Base-by-base conservation (phyloP, 2,797 vertebrate species). In the Mallotus villosus region DNA sequence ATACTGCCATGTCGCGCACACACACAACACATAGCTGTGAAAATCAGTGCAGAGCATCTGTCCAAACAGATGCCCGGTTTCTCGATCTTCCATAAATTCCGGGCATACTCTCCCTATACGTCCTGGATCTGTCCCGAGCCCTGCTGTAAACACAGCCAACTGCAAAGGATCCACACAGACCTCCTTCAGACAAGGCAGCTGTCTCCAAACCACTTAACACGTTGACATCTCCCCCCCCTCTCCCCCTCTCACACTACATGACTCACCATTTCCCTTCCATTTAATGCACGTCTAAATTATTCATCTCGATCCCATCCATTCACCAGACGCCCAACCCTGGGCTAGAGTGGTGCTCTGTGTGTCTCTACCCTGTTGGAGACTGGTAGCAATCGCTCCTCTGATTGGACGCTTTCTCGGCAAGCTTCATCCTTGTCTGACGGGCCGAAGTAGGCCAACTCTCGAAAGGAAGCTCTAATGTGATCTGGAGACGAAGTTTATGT, bases 271-370 rank as follows among this genome's bases (percentile, higher is more conserved):
- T 17, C 77, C 80, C 81, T 78, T 74, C 73, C 74, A 63, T 87
- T 83, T 86, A 87, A 89, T 85, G 83, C 78, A 79, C 68, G 58
- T 66, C 70, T 92, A 74, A 91, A 93, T 91, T 85, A 93, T 91
- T 91, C 73, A 92, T 87, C 76, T 51, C 62, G 63, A 41, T 83
- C 81, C 78, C 84, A 86, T 87, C 79, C 85, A 86, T 86, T 75
- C 76, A 74, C 67, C 53, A 72, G 74, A 77, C 53, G n/a, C 71
- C 81, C 80, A 72, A 70, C 55, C 67, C 57, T 37, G 57, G 81
- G 78, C 71, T 41, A 46, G 71, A 75, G 63, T 73, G 73, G 77
- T 32, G 78, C 64, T 57, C 46, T 6, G 49, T 58, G 34, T 68
- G 64, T 58, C 29, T 27, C 34, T 68, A 63, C 68, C 25, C 5